Evolutionary conservation across 2,113 vertebrate genomes (phyloP).

Genomic region (Hippolais icterina): DNA sequence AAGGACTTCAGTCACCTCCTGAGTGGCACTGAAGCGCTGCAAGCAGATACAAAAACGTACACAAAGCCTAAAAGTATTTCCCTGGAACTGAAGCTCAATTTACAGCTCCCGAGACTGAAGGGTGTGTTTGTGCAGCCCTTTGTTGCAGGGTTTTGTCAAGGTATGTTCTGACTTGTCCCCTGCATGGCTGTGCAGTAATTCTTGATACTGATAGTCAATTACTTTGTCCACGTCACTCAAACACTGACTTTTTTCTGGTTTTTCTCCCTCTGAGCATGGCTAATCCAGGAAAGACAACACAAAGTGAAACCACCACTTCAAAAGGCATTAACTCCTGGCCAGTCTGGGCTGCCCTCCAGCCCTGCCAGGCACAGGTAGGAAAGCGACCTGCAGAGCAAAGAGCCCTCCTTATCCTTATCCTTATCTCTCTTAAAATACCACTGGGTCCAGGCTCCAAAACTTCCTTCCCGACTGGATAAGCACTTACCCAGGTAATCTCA

Average conservation of each 20-base stretch:
- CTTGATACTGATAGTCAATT: constrained; percentile 49
- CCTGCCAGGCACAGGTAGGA: not conserved
- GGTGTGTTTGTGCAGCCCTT: constrained; percentile 34
- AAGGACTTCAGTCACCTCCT: constrained; percentile 10
- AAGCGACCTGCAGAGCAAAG: not conserved
- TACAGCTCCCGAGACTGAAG: constrained; percentile 21
- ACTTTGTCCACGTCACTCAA: constrained; percentile 36
- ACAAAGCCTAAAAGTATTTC: constrained; percentile 12
- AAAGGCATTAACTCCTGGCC: not conserved
- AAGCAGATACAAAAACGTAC: not conserved
- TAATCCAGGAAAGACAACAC: not conserved
- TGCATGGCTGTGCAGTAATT: constrained; percentile 15
- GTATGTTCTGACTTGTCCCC: constrained; percentile 58
- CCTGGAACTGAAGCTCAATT: not conserved
- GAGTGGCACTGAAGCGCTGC: not conserved
- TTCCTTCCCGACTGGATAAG: not conserved
- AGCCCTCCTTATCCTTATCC: not conserved
- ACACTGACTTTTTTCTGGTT: not conserved
- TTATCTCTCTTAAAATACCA: not conserved
- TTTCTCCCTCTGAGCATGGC: not conserved
- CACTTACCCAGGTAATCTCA: constrained; percentile 31
- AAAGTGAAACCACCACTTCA: not conserved
- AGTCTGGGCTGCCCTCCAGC: not conserved
- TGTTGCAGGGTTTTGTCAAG: constrained; percentile 35
- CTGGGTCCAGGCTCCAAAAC: not conserved